Base-by-base conservation (phyloP, 1,140 invertebrate species). In the Matsumurasca onukii region DNA sequence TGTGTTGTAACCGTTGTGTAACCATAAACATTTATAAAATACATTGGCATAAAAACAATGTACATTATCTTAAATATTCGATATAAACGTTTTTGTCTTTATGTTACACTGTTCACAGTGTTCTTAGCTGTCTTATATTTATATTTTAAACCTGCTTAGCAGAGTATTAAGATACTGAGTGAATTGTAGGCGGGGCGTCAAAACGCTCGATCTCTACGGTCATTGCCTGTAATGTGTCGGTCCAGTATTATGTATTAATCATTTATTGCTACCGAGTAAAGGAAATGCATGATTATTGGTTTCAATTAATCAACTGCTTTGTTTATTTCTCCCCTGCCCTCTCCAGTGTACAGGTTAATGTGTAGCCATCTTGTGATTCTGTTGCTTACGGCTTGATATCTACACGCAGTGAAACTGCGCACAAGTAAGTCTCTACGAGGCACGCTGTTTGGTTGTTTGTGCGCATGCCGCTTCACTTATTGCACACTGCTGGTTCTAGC, bases 221-320 rank as follows among this genome's bases (percentile, higher is more conserved):
- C 45, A 71, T 68, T n/a, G 72, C 68, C 69, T 73, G 70, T 73
- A 71, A 70, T 68, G 66, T 73, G 67, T 68, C 67, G 69, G 51
- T 69, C 69, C 72, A 73, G 72, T 73, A 73, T 73, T 73, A 73
- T 73, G 72, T 73, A 73, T 70, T 73, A 73, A 73, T 72, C 45
- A 62, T 62, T 64, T 67, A 71, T 71, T 73, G 72, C 72, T 73
- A 73, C 68, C 71, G 69, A 73, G 70, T 73, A 71, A 71, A 68
- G 45, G 67, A 68, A 73, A 73, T 73, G 72, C 72, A 73, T 73
- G 72, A 71, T 59, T 68, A 68, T 68, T 71, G 72, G 72, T 73
- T 73, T 73, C 69, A 73, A 73, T 73, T 73, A 73, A 73, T 73
- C 72, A 61, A 69, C 67, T 67, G 70, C 70, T 73, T 73, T 71